Evolutionary conservation across 2,888 invertebrate genomes (phyloP).

Genomic region (Orchesella flavescens): DNA sequence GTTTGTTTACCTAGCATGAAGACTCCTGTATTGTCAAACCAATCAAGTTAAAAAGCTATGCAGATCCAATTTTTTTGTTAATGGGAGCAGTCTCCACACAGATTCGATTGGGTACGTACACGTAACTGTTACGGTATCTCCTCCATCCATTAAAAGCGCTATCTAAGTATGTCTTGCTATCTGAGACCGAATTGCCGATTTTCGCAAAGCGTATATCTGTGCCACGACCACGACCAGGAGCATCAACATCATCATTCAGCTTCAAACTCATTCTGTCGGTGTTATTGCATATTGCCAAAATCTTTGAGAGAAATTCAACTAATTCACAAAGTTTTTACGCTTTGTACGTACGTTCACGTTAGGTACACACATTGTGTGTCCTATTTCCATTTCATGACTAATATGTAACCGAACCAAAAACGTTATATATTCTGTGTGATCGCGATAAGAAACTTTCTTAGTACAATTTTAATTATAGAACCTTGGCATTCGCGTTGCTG

Average conservation of each 20-base stretch:
- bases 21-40: conserved; percentile 22
- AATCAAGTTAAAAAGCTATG: conserved; percentile 2
- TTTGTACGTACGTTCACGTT: conserved; percentile 3
- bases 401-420: background rate
- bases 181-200: too few species aligned
- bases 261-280: conserved; percentile 46
- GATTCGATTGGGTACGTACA: background rate
- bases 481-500: conserved; percentile 63
- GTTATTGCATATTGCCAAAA: conserved; percentile 20
- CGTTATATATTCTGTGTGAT: conserved; percentile 21
- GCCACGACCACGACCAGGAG: conserved; percentile 61
- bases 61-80: background rate
- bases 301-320: conserved; percentile 22
- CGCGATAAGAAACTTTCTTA: conserved; percentile 22
- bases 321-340: background rate
- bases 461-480: conserved; percentile 62
- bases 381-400: conserved; percentile 60
- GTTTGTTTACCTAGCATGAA: conserved; percentile 20
- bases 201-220: conserved; percentile 18
- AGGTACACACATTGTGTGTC: conserved; percentile 45
- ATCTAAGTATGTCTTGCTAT: too few species aligned
- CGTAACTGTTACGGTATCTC: too few species aligned
- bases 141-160: too few species aligned
- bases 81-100: background rate
- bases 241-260: conserved; percentile 59